Base-by-base conservation (phyloP, 2,888 invertebrate species). In the Tryphoninae sp. region DNA sequence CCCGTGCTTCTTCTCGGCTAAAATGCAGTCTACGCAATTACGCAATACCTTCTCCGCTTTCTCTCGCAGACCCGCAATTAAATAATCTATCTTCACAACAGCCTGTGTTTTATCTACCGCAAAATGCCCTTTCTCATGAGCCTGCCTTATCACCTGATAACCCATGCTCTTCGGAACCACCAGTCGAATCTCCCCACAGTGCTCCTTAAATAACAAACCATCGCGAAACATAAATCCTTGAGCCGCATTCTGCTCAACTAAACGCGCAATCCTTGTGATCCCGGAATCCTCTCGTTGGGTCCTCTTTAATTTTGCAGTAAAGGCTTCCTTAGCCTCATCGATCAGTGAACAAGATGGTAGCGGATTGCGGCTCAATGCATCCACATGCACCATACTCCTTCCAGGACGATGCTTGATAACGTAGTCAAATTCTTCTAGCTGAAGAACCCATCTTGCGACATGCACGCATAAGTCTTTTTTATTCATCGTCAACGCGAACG, bases 11-110 rank as follows among this genome's bases (percentile, higher is more conserved):
- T 64, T 45, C 23, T 23, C 23, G 23, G 23, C 23, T 23, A 23
- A 73, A 26, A 89, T 86, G 67, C 88, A 88, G 1, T 71, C 22
- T 16, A 87, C 59, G 65, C 88, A 89, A 22, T 68, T 82, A 8
- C 33, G 13, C 11, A 83, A 65, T 0, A 80, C 13, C 26, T 67
- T 74, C 33, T 81, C 51, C 2, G 81, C 58, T 22, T 76, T 81
- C 9, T 64, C 61, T 9, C 72, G 61, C 76, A 84, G 82, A 53
- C 51, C 26, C 7, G 40, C 45, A 53, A 81, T 72, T 78, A 76
- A 84, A 55, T 68, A 83, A 3, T 84, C 78, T 42, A 49, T 49
- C 53, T 40, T 42, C 13, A 81, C 7, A 8, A 78, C 1, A 19
- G 1, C 74, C 26, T 53, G 71, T 71, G 8, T 78, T 82, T 40